Evolutionary conservation across 2,797 vertebrate species (phyloP).

Genomic region (Momotus momota): DNA sequence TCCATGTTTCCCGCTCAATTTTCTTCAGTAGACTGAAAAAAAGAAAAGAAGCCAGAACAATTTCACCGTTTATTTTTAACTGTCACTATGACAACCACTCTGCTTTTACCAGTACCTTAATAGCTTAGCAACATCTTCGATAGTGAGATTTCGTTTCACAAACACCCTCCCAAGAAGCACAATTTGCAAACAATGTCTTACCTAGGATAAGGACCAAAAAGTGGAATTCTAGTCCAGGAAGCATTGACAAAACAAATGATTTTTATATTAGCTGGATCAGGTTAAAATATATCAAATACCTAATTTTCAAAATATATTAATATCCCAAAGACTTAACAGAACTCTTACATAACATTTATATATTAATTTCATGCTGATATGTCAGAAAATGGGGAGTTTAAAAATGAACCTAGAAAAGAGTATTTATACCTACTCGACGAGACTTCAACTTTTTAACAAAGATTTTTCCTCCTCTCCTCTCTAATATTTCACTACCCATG

Average conservation of each 20-base stretch:
- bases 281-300: conserved; percentile 65
- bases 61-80: conserved; percentile 80
- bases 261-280: conserved; percentile 86
- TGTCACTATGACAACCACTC: conserved; percentile 81
- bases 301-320: conserved; percentile 59
- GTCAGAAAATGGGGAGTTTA: not conserved
- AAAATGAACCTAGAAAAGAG: not conserved
- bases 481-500: conserved; percentile 51
- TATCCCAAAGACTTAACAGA: conserved; percentile 49
- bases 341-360: not conserved
- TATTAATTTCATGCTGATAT: not conserved
- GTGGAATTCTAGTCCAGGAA: conserved; percentile 99
- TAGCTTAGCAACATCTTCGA: conserved; percentile 77
- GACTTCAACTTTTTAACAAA: conserved; percentile 29
- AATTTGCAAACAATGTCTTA: conserved; percentile 90
- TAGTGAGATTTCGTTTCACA: conserved; percentile 37
- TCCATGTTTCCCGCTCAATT: conserved; percentile 99
- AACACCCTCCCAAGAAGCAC: conserved; percentile 75
- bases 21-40: conserved; percentile 93
- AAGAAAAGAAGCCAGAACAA: conserved; percentile 71
- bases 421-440: conserved; percentile 14
- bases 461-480: conserved; percentile 55
- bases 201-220: conserved; percentile 99
- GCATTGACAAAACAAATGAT: conserved; percentile 98
- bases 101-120: conserved; percentile 76